Conservation (phyloP, 2,797 vertebrate species). For the Jordanella pulchra region DNA sequence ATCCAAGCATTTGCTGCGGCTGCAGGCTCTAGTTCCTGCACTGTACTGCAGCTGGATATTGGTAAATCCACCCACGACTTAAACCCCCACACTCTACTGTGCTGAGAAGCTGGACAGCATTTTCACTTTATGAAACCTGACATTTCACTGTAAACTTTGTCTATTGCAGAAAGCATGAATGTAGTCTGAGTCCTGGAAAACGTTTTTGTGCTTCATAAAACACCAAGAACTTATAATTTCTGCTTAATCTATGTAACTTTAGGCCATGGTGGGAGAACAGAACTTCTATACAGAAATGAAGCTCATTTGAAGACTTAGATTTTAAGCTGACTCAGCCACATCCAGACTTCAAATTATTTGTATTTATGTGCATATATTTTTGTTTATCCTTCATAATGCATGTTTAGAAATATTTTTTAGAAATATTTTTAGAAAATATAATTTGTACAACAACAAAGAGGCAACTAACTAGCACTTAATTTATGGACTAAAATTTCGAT, state of each 20-base stretch:
- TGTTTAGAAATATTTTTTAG: not conserved
- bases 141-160: constrained; percentile 24
- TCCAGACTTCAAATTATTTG: not conserved
- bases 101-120: constrained; percentile 18
- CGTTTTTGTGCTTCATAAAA: constrained; percentile 20
- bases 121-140: constrained; percentile 9
- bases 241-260: constrained; percentile 25
- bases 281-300: not conserved
- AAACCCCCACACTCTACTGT: constrained; percentile 53
- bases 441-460: not conserved
- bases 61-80: constrained; percentile 68
- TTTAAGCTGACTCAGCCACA: not conserved
- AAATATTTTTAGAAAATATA: too few relatives aligned
- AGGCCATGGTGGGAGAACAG: constrained; percentile 44
- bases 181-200: constrained; percentile 26
- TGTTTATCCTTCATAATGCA: not conserved
- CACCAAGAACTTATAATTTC: not conserved
- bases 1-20: constrained; percentile 41
- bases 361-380: not conserved
- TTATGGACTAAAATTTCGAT: not conserved
- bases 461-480: not conserved
- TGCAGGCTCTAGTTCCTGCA: constrained; percentile 33
- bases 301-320: constrained; percentile 23
- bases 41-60: constrained; percentile 51
- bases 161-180: constrained; percentile 14